Evolutionary conservation across 2,888 invertebrate genomes (phyloP), one percentile per base, ranked within the genome.

Genomic region (Latrodectus elegans): DNA sequence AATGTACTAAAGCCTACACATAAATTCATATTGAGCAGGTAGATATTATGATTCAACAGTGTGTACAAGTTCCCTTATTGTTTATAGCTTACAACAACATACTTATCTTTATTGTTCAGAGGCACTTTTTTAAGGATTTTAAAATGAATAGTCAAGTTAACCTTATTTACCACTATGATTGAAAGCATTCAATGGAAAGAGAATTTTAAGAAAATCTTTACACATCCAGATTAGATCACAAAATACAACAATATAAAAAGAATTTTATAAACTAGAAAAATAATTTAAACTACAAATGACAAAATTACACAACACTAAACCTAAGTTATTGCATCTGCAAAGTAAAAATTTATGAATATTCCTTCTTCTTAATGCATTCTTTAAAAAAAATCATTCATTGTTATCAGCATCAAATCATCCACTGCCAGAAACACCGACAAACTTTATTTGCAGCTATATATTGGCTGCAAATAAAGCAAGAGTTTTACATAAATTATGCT

Each of bases 291-390:
- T 87, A 87, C 81, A 81, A 68, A 87, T 71, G 70, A 76, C 55
- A 80, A 55, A 55, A 68, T 75, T 87, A 87, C 67, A 87, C 71
- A 87, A 87, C 86, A 81, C 86, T 81, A 87, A 76, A 87, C 75
- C 85, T 86, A 86, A 82, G 77, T 77, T 87, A 87, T 87, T 87
- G 86, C 86, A 87, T 87, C 81, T 72, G 81, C 81, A 80, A 74
- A 86, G 80, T 71, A 78, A 82, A 76, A 49, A 76, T 49, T 73
- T 49, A 52, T 68, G 49, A 65, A 53, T 49, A 68, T 17, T 38
- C 49, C 17, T 51, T 60, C 67, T 70, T 65, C 74, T 74, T 68
- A 74, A 81, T 60, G n/a, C 68, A 75, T 53, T 51, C 84, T 74
- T 72, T 68, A 73, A 60, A 85, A 71, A 52, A 84, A 74, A 79